These are phyloP conservation scores for Austrolebias charrua DNA, from an alignment of 2,797 vertebrate species.

Conservation along the genomic window DNA sequence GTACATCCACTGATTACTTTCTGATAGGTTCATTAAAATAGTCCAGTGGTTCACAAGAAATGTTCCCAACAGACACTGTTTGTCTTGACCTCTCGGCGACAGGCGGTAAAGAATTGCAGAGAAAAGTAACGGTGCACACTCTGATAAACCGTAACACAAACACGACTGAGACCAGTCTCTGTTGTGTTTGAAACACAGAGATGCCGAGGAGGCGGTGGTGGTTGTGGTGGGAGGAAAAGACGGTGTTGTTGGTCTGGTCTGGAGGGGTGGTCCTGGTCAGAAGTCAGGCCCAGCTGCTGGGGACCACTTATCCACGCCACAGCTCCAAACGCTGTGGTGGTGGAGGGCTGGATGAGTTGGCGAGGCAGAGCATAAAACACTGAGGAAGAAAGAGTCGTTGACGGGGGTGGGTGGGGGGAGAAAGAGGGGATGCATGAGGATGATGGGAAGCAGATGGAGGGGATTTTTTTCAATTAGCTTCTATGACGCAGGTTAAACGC, in stretches of 20 bases:
- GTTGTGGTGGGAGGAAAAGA: slow-evolving; percentile 37
- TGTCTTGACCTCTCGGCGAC: too few relatives aligned
- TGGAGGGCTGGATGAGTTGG: slow-evolving; percentile 56
- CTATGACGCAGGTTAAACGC: slow-evolving; percentile 67
- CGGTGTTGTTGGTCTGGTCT: slow-evolving; percentile 60
- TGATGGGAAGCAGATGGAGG: slow-evolving; percentile 77
- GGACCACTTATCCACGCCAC: slow-evolving; percentile 64
- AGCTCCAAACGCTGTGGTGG: slow-evolving; percentile 63
- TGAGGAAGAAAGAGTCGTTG: slow-evolving; percentile 44
- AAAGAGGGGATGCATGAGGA: slow-evolving; percentile 62
- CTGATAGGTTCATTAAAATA: too few relatives aligned
- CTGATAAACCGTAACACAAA: slow-evolving; percentile 54
- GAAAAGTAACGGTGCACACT: slow-evolving; percentile 34
- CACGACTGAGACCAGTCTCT: slow-evolving; percentile 31
- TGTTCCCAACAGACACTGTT: too few relatives aligned
- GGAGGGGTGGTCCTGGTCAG: slow-evolving; percentile 71
- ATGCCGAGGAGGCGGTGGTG: slow-evolving; percentile 30
- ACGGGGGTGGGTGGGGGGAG: slow-evolving; percentile 37
- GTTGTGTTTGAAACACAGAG: slow-evolving; percentile 38
- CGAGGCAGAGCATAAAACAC: slow-evolving; percentile 55
- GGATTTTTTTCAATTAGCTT: slow-evolving; percentile 26
- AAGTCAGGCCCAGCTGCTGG: slow-evolving; percentile 67
- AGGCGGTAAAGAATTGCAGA: slow-evolving; percentile 35
- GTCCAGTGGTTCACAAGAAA: too few relatives aligned
- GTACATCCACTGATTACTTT: too few relatives aligned